Conservation (phyloP, 2,888 invertebrate genomes). For the Diaphora mendica region DNA sequence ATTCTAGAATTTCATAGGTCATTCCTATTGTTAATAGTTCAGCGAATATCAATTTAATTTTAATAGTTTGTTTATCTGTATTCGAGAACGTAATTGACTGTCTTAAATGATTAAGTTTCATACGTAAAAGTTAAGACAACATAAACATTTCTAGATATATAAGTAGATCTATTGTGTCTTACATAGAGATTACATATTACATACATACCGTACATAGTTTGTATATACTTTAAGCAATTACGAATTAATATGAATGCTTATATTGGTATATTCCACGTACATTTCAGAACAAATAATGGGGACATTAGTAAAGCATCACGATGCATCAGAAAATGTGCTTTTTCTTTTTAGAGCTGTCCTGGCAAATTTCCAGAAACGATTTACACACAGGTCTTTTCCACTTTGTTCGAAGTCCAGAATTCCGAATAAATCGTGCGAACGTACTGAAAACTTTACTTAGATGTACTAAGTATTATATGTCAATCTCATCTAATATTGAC, state of each 20-base stretch:
- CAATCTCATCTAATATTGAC: background rate
- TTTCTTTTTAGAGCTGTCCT: conserved; percentile 11
- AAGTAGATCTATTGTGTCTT: background rate
- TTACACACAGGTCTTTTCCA: conserved; percentile 17
- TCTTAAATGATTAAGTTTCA: background rate
- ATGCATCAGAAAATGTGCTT: conserved; percentile 7
- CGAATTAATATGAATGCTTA: background rate
- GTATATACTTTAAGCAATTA: background rate
- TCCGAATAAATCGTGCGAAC: background rate
- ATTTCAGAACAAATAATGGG: conserved; percentile 6
- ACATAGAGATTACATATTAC: background rate
- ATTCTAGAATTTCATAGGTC: background rate
- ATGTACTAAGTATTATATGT: background rate
- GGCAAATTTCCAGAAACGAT: conserved; percentile 18
- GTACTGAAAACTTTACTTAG: background rate
- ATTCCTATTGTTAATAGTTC: background rate
- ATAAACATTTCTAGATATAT: background rate
- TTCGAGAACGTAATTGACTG: background rate
- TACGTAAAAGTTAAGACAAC: background rate
- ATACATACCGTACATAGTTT: background rate
- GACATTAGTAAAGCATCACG: conserved; percentile 13
- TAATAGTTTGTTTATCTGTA: background rate
- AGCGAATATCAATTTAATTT: background rate
- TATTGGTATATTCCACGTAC: background rate
- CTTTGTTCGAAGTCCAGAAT: conserved; percentile 11